Evolutionary conservation across 2,797 vertebrate species (phyloP), one percentile per base, ranked within the genome.

Genomic region (Hippopotamyrus pictus): DNA sequence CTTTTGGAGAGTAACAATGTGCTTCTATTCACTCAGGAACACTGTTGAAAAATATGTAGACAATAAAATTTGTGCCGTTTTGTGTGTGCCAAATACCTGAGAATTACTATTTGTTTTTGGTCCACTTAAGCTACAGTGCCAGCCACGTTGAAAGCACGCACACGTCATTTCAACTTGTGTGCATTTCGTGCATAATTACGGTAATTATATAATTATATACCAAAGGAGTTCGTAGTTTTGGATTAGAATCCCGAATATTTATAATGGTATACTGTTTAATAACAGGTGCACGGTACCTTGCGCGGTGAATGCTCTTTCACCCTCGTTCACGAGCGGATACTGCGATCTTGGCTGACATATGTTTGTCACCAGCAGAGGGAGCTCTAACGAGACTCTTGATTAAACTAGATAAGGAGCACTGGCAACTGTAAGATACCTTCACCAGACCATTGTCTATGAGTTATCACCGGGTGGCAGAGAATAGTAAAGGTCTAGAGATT

Each of bases 311-410:
- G 14, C 41, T 82, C 73, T 12, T n/a, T 79, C 76, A 79, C 76
- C 1, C 17, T 17, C 6, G 44, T 19, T 46, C 6, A 46, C 17
- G 41, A 19, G 76, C 11, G 44, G 59, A n/a, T 87, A 5, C 5
- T 53, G 62, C 46, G 54, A 44, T 41, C n/a, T 89, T 87, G 9
- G 9, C 25, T 65, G 48, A 87, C 51, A n/a, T 76, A 25, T 50
- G 3, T 62, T 85, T 86, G 59, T 53, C 33, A 51, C 89, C 89
- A 89, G 59, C 84, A 89, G 89, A 89, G 84, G 89, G 89, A 54
- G 89, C 84, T 86, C 85, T 87, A 41, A 76, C 73, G 89, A 89
- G 89, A 79, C 85, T 17, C 84, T 89, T 62, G 22, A 79, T 59
- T 46, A 51, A 44, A 89, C 41, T 51, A 14, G 41, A 44, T 44